Percentiles rank a stretch among this genome's conserved stretches.
Conservation (phyloP, 2,113 vertebrate species). For the Xiphorhynchus elegans region DNA sequence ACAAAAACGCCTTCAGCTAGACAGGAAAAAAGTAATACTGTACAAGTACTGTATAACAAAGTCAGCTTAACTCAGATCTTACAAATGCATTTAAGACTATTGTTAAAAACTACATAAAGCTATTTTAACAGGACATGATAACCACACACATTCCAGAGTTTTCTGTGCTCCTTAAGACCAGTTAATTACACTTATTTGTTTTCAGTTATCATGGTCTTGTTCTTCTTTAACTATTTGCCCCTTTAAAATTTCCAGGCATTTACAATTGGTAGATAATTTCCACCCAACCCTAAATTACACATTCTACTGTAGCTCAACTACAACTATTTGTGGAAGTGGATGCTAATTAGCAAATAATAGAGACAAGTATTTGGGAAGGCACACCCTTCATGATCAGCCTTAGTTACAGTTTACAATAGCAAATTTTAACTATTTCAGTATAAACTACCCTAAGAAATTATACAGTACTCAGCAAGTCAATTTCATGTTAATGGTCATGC, state of each 20-base stretch:
- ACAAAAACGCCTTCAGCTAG: neutral
- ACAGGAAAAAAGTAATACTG: neutral
- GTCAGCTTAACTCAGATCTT: neutral
- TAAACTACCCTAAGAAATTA: neutral
- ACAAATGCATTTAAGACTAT: neutral
- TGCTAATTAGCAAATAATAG: conserved; percentile 35
- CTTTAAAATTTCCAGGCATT: neutral
- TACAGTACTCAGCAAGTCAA: neutral
- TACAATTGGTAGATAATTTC: neutral
- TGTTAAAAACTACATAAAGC: conserved; percentile 13
- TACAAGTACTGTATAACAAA: neutral
- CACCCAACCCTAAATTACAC: neutral
- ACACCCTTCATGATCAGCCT: conserved; percentile 6
- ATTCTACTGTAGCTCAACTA: conserved; percentile 10
- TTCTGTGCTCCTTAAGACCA: neutral
- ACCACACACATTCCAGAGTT: neutral
- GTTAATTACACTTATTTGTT: neutral
- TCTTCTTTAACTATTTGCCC: neutral
- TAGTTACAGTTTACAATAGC: neutral
- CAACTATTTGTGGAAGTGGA: conserved; percentile 50
- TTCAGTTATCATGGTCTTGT: neutral
- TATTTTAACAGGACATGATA: neutral
- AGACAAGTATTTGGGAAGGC: conserved; percentile 37
- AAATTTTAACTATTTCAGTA: conserved; percentile 5
- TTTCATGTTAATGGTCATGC: neutral